phyloP scores from a whole-genome alignment of 2,797 vertebrate species.

The Ctenopoma kingsleyae region DNA sequence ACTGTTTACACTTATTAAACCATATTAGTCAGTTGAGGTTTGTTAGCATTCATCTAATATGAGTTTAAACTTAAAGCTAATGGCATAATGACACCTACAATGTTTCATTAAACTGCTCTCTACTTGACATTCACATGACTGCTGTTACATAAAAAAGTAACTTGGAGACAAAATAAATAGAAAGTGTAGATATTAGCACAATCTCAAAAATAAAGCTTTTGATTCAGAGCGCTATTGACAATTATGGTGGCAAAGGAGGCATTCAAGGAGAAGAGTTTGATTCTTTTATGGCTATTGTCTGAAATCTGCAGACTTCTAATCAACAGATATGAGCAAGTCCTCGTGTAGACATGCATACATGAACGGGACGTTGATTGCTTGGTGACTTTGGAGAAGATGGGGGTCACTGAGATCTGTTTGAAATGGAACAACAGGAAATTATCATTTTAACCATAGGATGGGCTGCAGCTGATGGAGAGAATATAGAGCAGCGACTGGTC shows the following conservation, averaged over 20 bases:
- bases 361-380: slow-evolving; percentile 53
- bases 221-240: slow-evolving; percentile 28
- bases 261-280: slow-evolving; percentile 20
- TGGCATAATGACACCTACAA: slow-evolving; percentile 7
- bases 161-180: background rate
- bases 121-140: slow-evolving; percentile 24
- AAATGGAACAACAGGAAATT: slow-evolving; percentile 30
- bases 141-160: background rate
- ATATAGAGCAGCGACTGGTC: slow-evolving; percentile 27
- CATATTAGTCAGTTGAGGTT: slow-evolving; percentile 30
- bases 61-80: slow-evolving; percentile 39
- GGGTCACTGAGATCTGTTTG: slow-evolving; percentile 48
- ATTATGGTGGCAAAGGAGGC: slow-evolving; percentile 26
- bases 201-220: slow-evolving; percentile 18
- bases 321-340: slow-evolving; percentile 36
- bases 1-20: slow-evolving; percentile 51
- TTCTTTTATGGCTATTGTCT: slow-evolving; percentile 20
- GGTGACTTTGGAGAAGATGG: slow-evolving; percentile 53
- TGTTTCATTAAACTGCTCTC: slow-evolving; percentile 37
- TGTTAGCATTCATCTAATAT: slow-evolving; percentile 25
- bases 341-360: slow-evolving; percentile 16
- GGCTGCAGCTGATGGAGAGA: slow-evolving; percentile 1
- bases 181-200: slow-evolving; percentile 4
- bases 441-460: slow-evolving; percentile 20
- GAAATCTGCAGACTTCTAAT: slow-evolving; percentile 37